phyloP scores from a whole-genome alignment of 2,888 invertebrate species.

The Plagiodera versicolora region DNA sequence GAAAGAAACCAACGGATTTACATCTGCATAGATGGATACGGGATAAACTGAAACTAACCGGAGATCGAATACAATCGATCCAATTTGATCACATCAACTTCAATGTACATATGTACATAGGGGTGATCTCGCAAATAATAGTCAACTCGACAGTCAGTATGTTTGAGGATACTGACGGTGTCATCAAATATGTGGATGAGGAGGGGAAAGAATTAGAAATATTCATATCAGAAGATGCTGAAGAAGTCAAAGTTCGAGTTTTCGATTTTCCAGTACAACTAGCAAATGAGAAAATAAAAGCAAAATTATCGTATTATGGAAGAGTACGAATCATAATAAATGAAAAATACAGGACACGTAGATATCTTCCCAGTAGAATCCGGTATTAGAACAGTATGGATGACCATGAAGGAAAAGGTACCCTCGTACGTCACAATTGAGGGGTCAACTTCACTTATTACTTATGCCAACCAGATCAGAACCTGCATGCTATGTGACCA shows the following conservation, averaged over 20 bases:
- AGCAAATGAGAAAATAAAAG: not conserved
- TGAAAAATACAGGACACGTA: not conserved
- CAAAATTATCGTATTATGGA: not conserved
- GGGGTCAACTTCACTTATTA: not conserved
- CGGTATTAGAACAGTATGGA: not conserved
- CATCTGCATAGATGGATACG: not conserved
- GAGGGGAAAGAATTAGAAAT: not conserved
- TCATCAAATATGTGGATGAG: not conserved
- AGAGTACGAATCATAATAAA: not conserved
- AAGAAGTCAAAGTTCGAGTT: not conserved
- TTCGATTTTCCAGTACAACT: not conserved
- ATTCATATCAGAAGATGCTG: not conserved
- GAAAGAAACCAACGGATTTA: not conserved
- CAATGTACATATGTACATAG: not conserved
- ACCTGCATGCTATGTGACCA: not conserved
- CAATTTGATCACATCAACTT: not conserved
- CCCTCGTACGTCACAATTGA: not conserved
- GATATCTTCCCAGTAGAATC: not conserved
- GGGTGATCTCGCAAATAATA: not conserved
- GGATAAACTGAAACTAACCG: not conserved
- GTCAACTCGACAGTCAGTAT: not conserved
- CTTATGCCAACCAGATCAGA: not conserved
- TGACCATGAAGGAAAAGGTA: not conserved
- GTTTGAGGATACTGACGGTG: not conserved
- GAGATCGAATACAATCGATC: not conserved